phyloP scores from a whole-genome alignment of 2,113 vertebrate species.

The Coracopsis vasa region DNA sequence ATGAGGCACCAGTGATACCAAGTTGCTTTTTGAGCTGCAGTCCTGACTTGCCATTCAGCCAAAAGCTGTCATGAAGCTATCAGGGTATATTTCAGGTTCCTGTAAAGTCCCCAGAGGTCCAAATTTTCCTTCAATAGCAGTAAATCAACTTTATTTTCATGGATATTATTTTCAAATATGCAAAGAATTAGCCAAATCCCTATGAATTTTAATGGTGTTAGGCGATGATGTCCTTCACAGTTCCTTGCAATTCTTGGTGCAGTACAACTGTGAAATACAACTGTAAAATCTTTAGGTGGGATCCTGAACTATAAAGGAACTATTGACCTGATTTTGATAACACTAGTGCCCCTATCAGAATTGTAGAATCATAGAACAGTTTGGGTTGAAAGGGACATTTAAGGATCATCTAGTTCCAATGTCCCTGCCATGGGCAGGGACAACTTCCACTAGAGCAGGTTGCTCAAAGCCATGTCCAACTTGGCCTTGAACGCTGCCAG shows the following conservation, averaged over 20 bases:
- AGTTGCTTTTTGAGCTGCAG: neutral
- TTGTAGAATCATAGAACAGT: neutral
- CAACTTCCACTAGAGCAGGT: neutral
- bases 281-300: neutral
- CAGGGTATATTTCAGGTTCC: neutral
- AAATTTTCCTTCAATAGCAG: neutral
- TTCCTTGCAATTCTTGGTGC: neutral
- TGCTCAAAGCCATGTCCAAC: neutral
- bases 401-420: neutral
- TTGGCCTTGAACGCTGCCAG: neutral
- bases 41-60: neutral
- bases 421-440: neutral
- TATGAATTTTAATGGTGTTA: neutral
- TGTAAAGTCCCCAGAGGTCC: neutral
- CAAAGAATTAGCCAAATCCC: neutral
- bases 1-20: accelerated
- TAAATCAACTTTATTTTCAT: neutral
- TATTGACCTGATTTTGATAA: neutral
- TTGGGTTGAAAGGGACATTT: neutral
- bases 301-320: neutral
- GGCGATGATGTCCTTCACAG: neutral
- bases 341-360: neutral
- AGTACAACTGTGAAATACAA: neutral
- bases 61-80: neutral
- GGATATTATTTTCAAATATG: neutral